Conservation (phyloP, 2,113 vertebrate species). For the Cichladusa arquata region DNA sequence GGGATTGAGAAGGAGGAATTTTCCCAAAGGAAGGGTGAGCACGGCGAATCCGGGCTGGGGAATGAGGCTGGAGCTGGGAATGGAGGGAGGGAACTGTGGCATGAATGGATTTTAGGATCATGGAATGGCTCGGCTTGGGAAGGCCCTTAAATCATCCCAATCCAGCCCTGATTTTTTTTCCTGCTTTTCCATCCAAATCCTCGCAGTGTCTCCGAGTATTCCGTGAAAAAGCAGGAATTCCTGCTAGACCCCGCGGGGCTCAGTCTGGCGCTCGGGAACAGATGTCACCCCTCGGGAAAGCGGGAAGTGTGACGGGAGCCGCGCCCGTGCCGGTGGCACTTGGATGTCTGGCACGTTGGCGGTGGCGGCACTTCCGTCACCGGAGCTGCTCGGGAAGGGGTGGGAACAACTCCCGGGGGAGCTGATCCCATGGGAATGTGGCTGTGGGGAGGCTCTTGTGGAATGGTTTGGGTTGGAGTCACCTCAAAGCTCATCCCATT, state of each 20-base stretch:
- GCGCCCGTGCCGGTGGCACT: not conserved
- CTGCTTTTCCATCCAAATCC: not conserved
- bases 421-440: accelerated
- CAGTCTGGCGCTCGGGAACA: not conserved
- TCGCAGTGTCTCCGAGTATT: accelerated
- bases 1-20: not conserved
- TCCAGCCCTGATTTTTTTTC: not conserved
- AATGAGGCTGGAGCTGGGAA: not conserved
- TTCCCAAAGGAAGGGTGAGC: not conserved
- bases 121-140: not conserved
- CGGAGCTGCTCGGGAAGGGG: not conserved
- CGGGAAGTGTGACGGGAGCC: not conserved
- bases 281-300: not conserved
- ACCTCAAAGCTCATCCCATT: not conserved
- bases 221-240: not conserved
- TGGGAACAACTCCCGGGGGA: not conserved
- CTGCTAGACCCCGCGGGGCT: not conserved
- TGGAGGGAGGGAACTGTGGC: not conserved
- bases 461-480: not conserved
- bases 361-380: not conserved
- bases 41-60: not conserved
- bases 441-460: accelerated
- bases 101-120: accelerated
- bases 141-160: not conserved
- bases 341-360: not conserved